phyloP scores from a whole-genome alignment of 2,113 vertebrate genomes.

The Muntiacus muntjak region DNA sequence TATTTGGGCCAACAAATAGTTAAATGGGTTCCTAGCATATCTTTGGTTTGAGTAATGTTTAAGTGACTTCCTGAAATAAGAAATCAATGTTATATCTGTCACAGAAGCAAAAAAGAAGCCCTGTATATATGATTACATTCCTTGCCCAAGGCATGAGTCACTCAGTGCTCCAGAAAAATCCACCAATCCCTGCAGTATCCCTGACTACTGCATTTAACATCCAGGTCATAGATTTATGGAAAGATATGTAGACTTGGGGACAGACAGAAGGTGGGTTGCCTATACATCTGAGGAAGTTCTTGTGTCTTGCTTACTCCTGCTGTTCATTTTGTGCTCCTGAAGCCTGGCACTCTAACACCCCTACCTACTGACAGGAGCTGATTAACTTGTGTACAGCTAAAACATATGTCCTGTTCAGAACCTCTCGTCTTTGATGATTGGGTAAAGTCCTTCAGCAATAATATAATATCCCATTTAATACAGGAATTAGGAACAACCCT shows the following conservation, averaged over 20 bases:
- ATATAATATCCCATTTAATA: neutral
- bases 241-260: neutral
- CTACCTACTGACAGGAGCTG: neutral
- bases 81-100: slow-evolving; percentile 1
- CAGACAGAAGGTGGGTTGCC: neutral
- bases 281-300: neutral
- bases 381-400: neutral
- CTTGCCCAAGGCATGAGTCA: neutral
- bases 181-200: neutral
- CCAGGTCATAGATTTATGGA: neutral
- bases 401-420: neutral
- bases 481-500: neutral
- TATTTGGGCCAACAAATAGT: neutral
- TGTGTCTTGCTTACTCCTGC: neutral
- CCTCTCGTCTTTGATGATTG: neutral
- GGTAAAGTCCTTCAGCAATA: neutral
- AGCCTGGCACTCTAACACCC: neutral
- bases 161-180: neutral
- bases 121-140: neutral
- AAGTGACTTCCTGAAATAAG: slow-evolving; percentile 24
- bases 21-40: neutral
- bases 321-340: slow-evolving; percentile 6
- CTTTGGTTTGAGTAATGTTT: slow-evolving; percentile 5
- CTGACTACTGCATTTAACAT: slow-evolving; percentile 22
- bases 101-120: slow-evolving; percentile 20